Base-by-base conservation (phyloP, 2,797 vertebrate species). In the Serranus cabrilla region DNA sequence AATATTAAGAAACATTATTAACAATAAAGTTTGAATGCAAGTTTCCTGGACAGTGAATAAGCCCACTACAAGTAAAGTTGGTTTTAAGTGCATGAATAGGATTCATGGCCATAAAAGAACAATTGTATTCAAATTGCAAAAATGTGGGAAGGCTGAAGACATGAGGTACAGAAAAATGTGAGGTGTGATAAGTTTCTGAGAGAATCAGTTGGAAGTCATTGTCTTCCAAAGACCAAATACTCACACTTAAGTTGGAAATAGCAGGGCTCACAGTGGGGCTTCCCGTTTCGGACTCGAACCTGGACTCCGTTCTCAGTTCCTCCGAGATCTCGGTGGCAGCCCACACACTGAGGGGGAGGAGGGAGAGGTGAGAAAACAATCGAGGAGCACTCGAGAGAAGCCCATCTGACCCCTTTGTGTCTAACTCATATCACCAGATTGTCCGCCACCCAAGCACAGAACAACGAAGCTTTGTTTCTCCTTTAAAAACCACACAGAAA, bases 161-260 rank as follows among this genome's bases (percentile, higher is more conserved):
- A 52, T 7, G 3, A 34, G 1, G 47, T 45, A 45, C n/a, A 60
- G 21, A 76, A 60, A 56, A 60, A 56, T 20, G 31, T 13, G 13
- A 66, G 25, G 52, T 37, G 50, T 23, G 47, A 66, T 13, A 2
- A 7, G n/a, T 10, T 23, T 69, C 27, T 16, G 20, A 31, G 17
- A 61, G 2, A 20, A 57, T 34, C 27, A 21, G 17, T 17, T 0
- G 1, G 6, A 45, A 34, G 68, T 78, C 27, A 55, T 45, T 25
- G 5, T 58, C 11, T 71, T 9, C n/a, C 45, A 46, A 40, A 37
- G 78, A 63, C 49, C 37, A 27, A 6, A 23, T 71, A 87, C 93
- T 94, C 96, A 97, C 97, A 96, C 96, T 96, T 94, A 92, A 96
- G 92, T 93, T 95, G 92, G 95, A 96, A 86, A 96, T 97, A 96